These are phyloP conservation scores for Melanotaenia boesemani DNA, from an alignment of 2,797 vertebrate species.

Conservation along the genomic window DNA sequence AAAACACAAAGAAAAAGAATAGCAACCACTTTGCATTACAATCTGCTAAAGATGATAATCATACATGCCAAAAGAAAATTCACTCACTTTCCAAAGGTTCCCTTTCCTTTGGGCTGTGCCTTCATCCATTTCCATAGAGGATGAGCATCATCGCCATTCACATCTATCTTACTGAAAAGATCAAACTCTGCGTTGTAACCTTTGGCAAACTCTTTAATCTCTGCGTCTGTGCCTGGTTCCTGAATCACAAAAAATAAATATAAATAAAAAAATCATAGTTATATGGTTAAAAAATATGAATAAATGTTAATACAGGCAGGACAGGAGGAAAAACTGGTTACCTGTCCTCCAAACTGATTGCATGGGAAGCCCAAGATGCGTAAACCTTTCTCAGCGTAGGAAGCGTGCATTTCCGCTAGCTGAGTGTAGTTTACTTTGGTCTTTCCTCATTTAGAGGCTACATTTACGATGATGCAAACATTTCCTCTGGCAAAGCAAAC, in stretches of 20 bases:
- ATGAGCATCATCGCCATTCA: slow-evolving; percentile 92
- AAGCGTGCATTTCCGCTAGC: slow-evolving; percentile 89
- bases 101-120: slow-evolving; percentile 92
- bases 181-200: slow-evolving; percentile 90
- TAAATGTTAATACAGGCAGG: too few species aligned
- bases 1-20: too few species aligned
- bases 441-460: slow-evolving; percentile 98
- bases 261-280: accelerated
- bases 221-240: slow-evolving; percentile 90
- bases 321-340: slow-evolving; percentile 47
- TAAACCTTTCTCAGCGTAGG: slow-evolving; percentile 94
- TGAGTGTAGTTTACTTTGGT: slow-evolving; percentile 97
- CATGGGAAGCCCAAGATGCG: slow-evolving; percentile 95
- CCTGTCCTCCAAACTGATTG: slow-evolving; percentile 98
- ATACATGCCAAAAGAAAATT: not conserved
- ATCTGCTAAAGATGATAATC: not conserved
- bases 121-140: slow-evolving; percentile 99
- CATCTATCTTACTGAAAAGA: slow-evolving; percentile 94
- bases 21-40: too few species aligned
- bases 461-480: slow-evolving; percentile 94
- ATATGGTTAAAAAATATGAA: not conserved
- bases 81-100: slow-evolving; percentile 89
- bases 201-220: slow-evolving; percentile 92
- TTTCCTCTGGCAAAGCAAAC: slow-evolving; percentile 77
- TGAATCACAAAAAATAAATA: slow-evolving; percentile 44